These are phyloP conservation scores for Anguilla megastoma DNA, from an alignment of 2,797 vertebrate species.

Conservation along the genomic window DNA sequence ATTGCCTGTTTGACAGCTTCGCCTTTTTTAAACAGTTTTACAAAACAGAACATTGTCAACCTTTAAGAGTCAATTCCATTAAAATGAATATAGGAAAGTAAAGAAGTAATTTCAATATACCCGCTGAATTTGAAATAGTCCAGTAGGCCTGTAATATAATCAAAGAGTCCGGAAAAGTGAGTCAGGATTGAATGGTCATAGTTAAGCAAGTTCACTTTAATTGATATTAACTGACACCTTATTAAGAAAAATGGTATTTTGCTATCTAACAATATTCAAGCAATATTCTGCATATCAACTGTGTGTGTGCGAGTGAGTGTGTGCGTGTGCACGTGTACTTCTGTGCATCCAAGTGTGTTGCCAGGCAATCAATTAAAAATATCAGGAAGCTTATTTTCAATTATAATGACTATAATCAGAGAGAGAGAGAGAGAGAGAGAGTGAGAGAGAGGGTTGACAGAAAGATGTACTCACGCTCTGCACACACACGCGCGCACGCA, in stretches of 20 bases:
- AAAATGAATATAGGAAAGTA: neutral
- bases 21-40: neutral
- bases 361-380: too few species aligned
- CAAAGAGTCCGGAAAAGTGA: neutral
- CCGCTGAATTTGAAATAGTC: neutral
- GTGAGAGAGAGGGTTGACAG: neutral
- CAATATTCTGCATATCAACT: too few species aligned
- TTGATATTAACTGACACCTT: too few species aligned
- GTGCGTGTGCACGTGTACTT: too few species aligned
- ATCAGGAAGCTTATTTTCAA: too few species aligned
- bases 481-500: neutral
- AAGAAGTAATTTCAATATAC: neutral
- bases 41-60: neutral
- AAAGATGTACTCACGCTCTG: neutral
- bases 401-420: too few species aligned
- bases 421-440: neutral
- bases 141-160: neutral
- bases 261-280: too few species aligned
- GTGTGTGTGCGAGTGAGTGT: too few species aligned
- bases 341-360: too few species aligned
- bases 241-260: too few species aligned
- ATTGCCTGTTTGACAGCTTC: conserved; percentile 15
- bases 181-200: neutral
- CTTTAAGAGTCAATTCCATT: neutral
- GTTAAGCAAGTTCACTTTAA: neutral